Base-by-base conservation (phyloP, 53 echinoderm and acorn worm genomes). In the Crossaster papposus region DNA sequence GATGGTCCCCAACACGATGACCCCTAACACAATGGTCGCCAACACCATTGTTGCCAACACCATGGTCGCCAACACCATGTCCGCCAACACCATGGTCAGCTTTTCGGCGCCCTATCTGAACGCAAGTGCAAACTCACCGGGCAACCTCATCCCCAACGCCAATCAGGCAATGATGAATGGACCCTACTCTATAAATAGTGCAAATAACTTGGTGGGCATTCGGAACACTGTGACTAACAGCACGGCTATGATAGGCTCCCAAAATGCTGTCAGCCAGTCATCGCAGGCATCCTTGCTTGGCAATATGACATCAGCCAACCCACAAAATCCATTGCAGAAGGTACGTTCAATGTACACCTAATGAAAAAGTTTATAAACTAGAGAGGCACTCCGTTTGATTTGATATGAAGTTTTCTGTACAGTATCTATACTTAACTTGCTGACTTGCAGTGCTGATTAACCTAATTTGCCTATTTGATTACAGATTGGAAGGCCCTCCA, bases 31-130 rank as follows among this genome's bases (percentile, higher is more conserved):
- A n/a, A n/a, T n/a, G n/a, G n/a, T n/a, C n/a, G n/a, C 90, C 65
- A 92, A 82, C 85, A 95, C 92, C 82, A 90, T 97, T 89, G 95
- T 92, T n/a, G n/a, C 90, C 65, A 92, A 82, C 85, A 95, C 92
- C 82, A 90, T 97, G 90, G 95, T 92, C 78, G n/a, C n/a, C n/a
- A n/a, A n/a, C n/a, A n/a, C n/a, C n/a, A n/a, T n/a, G n/a, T n/a
- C n/a, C n/a, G n/a, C 90, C 65, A 92, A 82, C 85, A 95, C 92
- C 82, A 90, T 97, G 90, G 95, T 92, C 78, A 92, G 92, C 36
- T 96, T 94, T 30, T 35, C 85, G n/a, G 3, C 87, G 14, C 24
- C 77, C 64, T 77, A 87, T 76, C 77, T 87, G 76, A 87, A 87
- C 30, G 76, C 77, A 58, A 87, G 87, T 77, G 87, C 87, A 87